Base-by-base conservation (phyloP, 2,113 vertebrate genomes). In the Lathamus discolor region DNA sequence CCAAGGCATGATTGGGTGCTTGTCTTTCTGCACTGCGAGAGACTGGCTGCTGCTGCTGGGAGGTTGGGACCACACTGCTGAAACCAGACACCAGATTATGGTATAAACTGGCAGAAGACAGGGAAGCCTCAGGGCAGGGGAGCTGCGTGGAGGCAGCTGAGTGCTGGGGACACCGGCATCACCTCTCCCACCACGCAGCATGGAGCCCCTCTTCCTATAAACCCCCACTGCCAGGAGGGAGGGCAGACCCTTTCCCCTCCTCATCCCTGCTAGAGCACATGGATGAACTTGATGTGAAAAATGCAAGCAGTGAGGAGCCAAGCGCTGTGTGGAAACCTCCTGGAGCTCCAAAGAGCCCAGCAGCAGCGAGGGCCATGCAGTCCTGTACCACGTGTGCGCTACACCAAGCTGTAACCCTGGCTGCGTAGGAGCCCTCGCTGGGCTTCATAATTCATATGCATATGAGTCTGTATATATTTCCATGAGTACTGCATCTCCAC, bases 311-410 rank as follows among this genome's bases (percentile, higher is more conserved):
- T 11, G 3, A 77, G 74, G 35, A 63, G 37, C 33, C 11, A 7
- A 41, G 18, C 54, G 24, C 25, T 9, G 8, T 49, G 55, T 33
- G 24, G 79, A 57, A 62, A 18, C 29, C 33, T 74, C 52, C 39
- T 4, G 43, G 28, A 54, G 79, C 51, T 43, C 49, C 7, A 2
- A 66, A 49, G 37, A 48, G 31, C 37, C 27, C n/a, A 1, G 41
- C 5, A 0, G 64, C 22, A 86, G n/a, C 5, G 0, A 31, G 78
- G 52, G n/a, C 59, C 15, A 0, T 20, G 37, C 33, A 49, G 59
- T 22, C 41, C 0, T 0, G 31, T 4, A 7, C 5, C 1, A n/a
- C 2, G 6, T 3, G 29, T 0, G 9, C 59, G 68, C 19, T 54
- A 10, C 2, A 1, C 41, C 7, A 61, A 66, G 90, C 46, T 55